Percentiles rank a stretch among this genome's conserved stretches.
Conservation (phyloP, 2,888 invertebrate species). For the Euclidia mi region DNA sequence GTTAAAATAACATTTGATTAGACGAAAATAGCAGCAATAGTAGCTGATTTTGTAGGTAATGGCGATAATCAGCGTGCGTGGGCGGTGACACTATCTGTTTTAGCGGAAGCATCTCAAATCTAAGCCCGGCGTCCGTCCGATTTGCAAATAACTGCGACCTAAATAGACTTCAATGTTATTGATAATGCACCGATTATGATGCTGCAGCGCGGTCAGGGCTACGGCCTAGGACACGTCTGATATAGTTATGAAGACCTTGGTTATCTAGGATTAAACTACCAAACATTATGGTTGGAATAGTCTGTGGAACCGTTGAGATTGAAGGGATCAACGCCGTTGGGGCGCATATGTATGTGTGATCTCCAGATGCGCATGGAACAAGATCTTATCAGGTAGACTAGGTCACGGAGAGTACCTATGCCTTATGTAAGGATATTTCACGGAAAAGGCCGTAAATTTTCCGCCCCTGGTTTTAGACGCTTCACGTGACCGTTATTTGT, state of each 20-base stretch:
- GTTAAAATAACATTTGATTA: conserved; percentile 22
- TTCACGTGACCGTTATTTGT: too few relatives aligned
- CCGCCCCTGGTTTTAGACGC: too few relatives aligned
- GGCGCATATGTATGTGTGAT: too few relatives aligned
- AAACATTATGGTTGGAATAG: too few relatives aligned
- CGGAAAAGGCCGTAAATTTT: too few relatives aligned
- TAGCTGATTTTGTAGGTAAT: conserved; percentile 33
- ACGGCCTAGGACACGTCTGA: background rate
- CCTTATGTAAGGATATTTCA: too few relatives aligned
- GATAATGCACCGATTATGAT: conserved; percentile 45
- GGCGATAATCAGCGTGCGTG: conserved; percentile 62
- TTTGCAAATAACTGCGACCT: conserved; percentile 63
- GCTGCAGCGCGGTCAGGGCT: conserved; percentile 52
- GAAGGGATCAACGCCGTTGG: too few relatives aligned
- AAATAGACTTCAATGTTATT: conserved; percentile 64
- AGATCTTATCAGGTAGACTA: too few relatives aligned
- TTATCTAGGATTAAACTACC: background rate
- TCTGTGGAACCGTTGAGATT: too few relatives aligned
- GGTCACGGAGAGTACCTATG: too few relatives aligned
- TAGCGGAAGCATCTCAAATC: conserved; percentile 64
- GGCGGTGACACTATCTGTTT: conserved; percentile 60
- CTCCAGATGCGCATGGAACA: too few relatives aligned
- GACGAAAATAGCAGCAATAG: conserved; percentile 37
- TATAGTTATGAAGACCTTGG: too few relatives aligned
- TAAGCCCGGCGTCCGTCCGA: conserved; percentile 59